A percentile compares a stretch with the other conserved stretches of the same genome.
These are phyloP conservation scores for Polydesmus complanatus DNA, from an alignment of 2,888 invertebrate genomes.

Conservation along the genomic window DNA sequence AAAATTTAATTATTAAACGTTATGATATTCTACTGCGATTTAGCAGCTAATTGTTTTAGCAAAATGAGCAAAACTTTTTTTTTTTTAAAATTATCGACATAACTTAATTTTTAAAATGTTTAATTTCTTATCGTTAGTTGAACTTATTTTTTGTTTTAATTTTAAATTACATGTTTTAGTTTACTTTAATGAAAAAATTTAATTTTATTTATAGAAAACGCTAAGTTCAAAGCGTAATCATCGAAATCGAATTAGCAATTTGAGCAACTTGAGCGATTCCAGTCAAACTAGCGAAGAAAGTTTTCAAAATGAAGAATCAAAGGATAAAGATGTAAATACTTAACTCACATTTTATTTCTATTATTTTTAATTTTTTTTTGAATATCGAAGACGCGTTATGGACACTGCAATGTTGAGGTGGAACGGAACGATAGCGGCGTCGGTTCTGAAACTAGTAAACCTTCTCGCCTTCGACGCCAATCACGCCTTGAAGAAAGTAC, in stretches of 20 bases:
- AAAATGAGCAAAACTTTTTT: no score
- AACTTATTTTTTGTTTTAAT: no score
- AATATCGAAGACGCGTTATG: slow-evolving; percentile 29
- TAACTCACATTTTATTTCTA: not conserved
- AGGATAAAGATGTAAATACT: slow-evolving; percentile 4
- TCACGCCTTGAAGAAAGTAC: slow-evolving; percentile 38
- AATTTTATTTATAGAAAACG: slow-evolving; percentile 16
- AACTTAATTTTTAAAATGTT: no score
- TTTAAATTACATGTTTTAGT: no score
- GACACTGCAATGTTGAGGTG: slow-evolving; percentile 42
- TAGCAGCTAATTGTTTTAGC: no score
- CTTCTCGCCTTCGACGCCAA: slow-evolving; percentile 42
- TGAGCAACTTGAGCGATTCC: slow-evolving; percentile 63
- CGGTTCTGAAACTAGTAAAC: slow-evolving; percentile 79
- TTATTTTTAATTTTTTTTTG: slow-evolving; percentile 4
- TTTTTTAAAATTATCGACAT: no score
- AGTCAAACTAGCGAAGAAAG: slow-evolving; percentile 70
- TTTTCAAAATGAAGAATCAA: slow-evolving; percentile 17
- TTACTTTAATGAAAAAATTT: no score
- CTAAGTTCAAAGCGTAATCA: slow-evolving; percentile 23
- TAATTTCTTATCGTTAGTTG: no score
- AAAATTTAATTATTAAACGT: no score
- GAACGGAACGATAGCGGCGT: slow-evolving; percentile 87
- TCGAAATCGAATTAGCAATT: slow-evolving; percentile 52
- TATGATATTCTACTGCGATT: no score